phyloP scores from a whole-genome alignment of 2,888 invertebrate genomes.

The Drosophila percnosoma region DNA sequence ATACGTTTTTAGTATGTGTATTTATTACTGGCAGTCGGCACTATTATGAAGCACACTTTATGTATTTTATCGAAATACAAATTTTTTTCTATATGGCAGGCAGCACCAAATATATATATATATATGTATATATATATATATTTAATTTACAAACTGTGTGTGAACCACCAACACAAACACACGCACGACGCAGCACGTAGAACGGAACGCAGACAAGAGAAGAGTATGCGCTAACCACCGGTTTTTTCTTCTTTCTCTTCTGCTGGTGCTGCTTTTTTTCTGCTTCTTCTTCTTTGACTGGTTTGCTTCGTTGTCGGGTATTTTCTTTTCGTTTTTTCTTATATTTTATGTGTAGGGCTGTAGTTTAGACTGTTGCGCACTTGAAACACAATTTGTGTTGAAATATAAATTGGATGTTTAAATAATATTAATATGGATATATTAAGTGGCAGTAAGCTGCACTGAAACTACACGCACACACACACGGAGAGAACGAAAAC shows the following conservation, averaged over 20 bases:
- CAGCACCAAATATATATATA: slow-evolving; percentile 49
- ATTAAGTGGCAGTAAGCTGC: slow-evolving; percentile 41
- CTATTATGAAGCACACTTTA: slow-evolving; percentile 61
- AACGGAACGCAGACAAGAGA: slow-evolving; percentile 61
- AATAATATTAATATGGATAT: slow-evolving; percentile 54
- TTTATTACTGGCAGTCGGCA: slow-evolving; percentile 39
- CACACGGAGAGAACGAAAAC: slow-evolving; percentile 53
- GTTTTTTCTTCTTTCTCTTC: slow-evolving; percentile 75
- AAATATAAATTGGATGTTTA: slow-evolving; percentile 38
- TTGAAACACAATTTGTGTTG: slow-evolving; percentile 41
- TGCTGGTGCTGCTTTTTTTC: slow-evolving; percentile 36
- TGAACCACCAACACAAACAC: slow-evolving; percentile 71
- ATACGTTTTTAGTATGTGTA: slow-evolving; percentile 22
- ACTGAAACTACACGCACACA: slow-evolving; percentile 63
- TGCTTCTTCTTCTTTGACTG: slow-evolving; percentile 53
- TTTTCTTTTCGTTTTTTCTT: slow-evolving; percentile 37
- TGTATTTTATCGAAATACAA: slow-evolving; percentile 32
- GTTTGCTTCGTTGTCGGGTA: slow-evolving; percentile 56
- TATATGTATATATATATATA: slow-evolving; percentile 23
- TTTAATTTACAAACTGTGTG: slow-evolving; percentile 66
- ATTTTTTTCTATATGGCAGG: slow-evolving; percentile 60
- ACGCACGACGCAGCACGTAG: slow-evolving; percentile 61
- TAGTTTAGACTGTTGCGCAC: slow-evolving; percentile 31
- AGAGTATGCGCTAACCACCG: slow-evolving; percentile 78
- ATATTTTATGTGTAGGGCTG: slow-evolving; percentile 35